These are phyloP conservation scores for Apoda limacodes DNA, from an alignment of 2,888 invertebrate species.

Conservation along the genomic window DNA sequence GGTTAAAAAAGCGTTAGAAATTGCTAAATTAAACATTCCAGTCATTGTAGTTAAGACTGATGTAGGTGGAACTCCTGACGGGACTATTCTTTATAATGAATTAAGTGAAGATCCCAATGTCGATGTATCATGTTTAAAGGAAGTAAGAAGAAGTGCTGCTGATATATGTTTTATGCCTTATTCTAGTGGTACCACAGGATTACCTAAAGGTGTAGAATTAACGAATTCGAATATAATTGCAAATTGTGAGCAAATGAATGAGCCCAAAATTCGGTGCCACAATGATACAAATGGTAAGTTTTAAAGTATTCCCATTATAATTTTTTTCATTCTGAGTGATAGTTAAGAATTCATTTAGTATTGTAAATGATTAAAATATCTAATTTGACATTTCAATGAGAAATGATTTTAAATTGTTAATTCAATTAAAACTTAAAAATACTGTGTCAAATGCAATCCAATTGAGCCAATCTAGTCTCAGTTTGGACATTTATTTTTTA, in stretches of 20 bases:
- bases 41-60: constrained; percentile 61
- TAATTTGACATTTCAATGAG: no score
- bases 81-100: constrained; percentile 73
- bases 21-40: constrained; percentile 61
- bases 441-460: no score
- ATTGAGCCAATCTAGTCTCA: no score
- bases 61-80: constrained; percentile 45
- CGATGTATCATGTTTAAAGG: constrained; percentile 63
- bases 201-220: constrained; percentile 81
- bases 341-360: no score
- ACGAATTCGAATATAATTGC: constrained; percentile 71
- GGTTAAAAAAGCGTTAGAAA: constrained; percentile 56
- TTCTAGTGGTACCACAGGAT: constrained; percentile 89
- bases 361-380: no score
- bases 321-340: no score
- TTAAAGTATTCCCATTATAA: no score
- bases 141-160: constrained; percentile 50
- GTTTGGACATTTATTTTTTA: no score
- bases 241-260: constrained; percentile 55
- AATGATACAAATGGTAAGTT: constrained; percentile 51
- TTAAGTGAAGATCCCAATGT: constrained; percentile 66
- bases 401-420: no score
- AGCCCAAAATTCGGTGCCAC: constrained; percentile 32
- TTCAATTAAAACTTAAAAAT: no score
- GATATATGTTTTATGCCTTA: constrained; percentile 81